phyloP scores from a whole-genome alignment of 2,888 invertebrate genomes.

The Eristalinus sepulchralis region DNA sequence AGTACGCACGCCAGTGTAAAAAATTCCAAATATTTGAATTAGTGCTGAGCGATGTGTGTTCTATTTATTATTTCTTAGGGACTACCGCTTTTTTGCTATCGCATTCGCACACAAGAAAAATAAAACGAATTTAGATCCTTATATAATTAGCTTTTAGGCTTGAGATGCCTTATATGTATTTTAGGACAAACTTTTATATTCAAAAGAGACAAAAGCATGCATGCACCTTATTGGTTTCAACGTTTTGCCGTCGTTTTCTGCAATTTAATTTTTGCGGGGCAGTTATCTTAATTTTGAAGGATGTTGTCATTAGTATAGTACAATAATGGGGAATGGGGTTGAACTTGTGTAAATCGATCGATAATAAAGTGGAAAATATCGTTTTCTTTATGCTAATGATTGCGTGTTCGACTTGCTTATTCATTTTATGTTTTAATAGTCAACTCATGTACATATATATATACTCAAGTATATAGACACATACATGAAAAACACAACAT shows the following conservation, averaged over 20 bases:
- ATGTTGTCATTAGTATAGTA: background rate
- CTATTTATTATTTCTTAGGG: background rate
- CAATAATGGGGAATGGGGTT: background rate
- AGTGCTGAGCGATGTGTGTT: background rate
- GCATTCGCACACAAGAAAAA: too few species aligned
- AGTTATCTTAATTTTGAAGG: background rate
- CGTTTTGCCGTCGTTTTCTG: too few species aligned
- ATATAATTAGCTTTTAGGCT: too few species aligned
- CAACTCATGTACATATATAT: background rate
- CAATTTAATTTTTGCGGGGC: too few species aligned
- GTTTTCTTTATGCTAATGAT: constrained; percentile 49
- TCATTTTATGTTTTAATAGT: background rate
- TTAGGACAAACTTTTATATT: too few species aligned
- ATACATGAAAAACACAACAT: background rate
- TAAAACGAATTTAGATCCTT: too few species aligned
- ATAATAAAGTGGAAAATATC: constrained; percentile 49
- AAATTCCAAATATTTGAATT: background rate
- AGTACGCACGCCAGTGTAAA: background rate
- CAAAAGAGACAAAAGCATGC: too few species aligned
- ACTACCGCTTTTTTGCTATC: too few species aligned
- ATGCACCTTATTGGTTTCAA: too few species aligned
- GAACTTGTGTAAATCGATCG: constrained; percentile 60
- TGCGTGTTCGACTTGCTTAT: constrained; percentile 59
- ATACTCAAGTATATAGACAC: background rate
- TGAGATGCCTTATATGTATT: too few species aligned